Evolutionary conservation across 2,797 vertebrate species (phyloP), one percentile per base, ranked within the genome.

Genomic region (Psittacula derbiana): DNA sequence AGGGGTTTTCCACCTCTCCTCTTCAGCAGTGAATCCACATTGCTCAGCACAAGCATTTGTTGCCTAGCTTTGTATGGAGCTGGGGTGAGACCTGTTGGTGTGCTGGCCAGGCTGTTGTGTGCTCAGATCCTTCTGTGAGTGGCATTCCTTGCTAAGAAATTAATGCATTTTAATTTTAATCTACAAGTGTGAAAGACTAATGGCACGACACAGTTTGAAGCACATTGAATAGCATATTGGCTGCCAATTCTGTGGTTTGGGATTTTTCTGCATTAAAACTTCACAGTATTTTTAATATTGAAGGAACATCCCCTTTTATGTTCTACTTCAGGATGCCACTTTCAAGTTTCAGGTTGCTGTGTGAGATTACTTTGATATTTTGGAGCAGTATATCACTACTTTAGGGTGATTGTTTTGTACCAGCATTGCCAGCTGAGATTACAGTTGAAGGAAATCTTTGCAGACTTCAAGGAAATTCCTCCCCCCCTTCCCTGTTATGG

Each of bases 221-320:
- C 55, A 19, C 78, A 4, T 4, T 85, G 88, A 92, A 62, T 81
- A 80, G 78, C 1, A 4, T 64, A 67, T 80, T 86, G 78, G 65
- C 62, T 92, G 90, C 93, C 94, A 91, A 41, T 88, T 88, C 36
- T 74, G 92, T 83, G 93, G 84, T 71, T 81, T 92, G 73, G 90
- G 73, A 72, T 88, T 96, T 91, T 88, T 82, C 41, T 71, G 47
- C 67, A 27, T 93, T 83, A 73, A 38, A 87, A 88, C 64, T 64
- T 93, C 90, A 55, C 44, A 28, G 52, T 84, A 36, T 83, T 95
- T 92, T 88, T 80, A 94, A 90, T 86, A 46, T 6, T 84, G 80
- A 82, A 73, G 47, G 78, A 86, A 47, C 27, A 12, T 55, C 50
- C n/a, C 18, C 23, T 78, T 92, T 76, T 46, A 52, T 67, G 8